Evolutionary conservation across 2,888 invertebrate species (phyloP).

Genomic region (Eurytoma adleriae): DNA sequence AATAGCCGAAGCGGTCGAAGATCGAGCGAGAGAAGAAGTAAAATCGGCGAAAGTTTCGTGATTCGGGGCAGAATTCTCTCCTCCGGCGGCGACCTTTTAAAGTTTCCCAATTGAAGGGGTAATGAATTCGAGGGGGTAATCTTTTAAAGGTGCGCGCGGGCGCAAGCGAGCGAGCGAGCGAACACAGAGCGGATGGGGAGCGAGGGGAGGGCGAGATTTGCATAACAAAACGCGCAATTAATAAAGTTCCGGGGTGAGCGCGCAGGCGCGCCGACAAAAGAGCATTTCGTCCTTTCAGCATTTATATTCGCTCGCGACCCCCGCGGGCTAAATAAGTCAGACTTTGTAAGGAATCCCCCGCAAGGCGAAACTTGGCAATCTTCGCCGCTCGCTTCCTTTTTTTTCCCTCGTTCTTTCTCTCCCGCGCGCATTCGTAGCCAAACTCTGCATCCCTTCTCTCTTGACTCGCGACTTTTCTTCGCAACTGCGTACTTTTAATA

Average conservation of each 20-base stretch:
- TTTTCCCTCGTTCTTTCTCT: conserved; percentile 1
- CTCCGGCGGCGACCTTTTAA: conserved; percentile 56
- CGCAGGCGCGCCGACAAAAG: conserved; percentile 68
- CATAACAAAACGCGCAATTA: conserved; percentile 76
- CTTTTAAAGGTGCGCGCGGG: conserved; percentile 64
- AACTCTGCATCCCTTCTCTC: not conserved
- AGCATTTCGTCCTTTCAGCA: conserved; percentile 72
- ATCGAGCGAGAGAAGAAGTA: not conserved
- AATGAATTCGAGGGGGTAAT: conserved; percentile 68
- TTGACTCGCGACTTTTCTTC: not conserved
- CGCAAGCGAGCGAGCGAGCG: conserved; percentile 39
- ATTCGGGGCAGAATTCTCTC: not conserved
- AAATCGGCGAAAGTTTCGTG: conserved; percentile 28
- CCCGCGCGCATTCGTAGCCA: not conserved
- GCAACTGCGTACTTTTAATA: conserved; percentile 58
- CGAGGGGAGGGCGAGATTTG: conserved; percentile 65
- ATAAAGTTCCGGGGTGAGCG: conserved; percentile 68
- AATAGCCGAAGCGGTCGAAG: not conserved
- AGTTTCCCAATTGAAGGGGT: conserved; percentile 65
- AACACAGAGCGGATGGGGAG: conserved; percentile 12
- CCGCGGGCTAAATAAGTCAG: conserved; percentile 70
- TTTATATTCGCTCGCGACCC: conserved; percentile 41
- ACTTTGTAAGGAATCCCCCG: conserved; percentile 69
- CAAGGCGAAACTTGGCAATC: conserved; percentile 68
- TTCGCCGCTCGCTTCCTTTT: conserved; percentile 55